Evolutionary conservation across 2,888 invertebrate genomes (phyloP).

Genomic region (Crossocerus cetratus): DNA sequence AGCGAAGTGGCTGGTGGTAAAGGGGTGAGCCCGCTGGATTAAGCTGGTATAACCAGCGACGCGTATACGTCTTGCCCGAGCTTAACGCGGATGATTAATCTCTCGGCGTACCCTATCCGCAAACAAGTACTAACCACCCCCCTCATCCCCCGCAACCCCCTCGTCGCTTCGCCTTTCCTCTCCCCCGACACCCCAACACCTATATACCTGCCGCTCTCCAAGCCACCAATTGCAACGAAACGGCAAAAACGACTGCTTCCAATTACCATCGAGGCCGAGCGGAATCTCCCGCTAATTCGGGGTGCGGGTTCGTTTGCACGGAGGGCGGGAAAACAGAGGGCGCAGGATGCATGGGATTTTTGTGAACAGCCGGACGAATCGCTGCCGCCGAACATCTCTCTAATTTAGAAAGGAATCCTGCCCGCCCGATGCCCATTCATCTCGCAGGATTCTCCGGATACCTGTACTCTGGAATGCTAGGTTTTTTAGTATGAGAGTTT

Average conservation of each 20-base stretch:
- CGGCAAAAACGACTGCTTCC: conserved; percentile 59
- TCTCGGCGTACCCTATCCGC: conserved; percentile 65
- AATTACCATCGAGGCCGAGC: conserved; percentile 58
- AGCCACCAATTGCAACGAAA: conserved; percentile 40
- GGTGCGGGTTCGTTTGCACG: conserved; percentile 32
- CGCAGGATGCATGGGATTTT: conserved; percentile 10
- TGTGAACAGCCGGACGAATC: no score
- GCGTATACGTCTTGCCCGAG: conserved; percentile 66
- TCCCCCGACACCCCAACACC: no score
- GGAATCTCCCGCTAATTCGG: conserved; percentile 60
- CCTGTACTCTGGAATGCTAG: no score
- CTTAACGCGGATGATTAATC: conserved; percentile 73
- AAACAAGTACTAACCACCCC: conserved; percentile 61
- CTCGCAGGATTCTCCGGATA: no score
- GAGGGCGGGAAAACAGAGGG: conserved; percentile 6
- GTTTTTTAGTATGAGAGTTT: no score
- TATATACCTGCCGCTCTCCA: conserved; percentile 6
- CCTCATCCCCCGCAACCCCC: no score
- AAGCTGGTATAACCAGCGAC: conserved; percentile 63
- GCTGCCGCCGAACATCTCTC: no score
- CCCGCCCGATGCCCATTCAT: no score
- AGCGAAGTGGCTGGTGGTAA: conserved; percentile 41
- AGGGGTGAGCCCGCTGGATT: conserved; percentile 60
- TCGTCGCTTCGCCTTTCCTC: no score
- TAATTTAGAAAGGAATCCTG: no score